These are phyloP conservation scores for Zosterops borbonicus DNA, from an alignment of 2,113 vertebrate genomes.

Conservation along the genomic window DNA sequence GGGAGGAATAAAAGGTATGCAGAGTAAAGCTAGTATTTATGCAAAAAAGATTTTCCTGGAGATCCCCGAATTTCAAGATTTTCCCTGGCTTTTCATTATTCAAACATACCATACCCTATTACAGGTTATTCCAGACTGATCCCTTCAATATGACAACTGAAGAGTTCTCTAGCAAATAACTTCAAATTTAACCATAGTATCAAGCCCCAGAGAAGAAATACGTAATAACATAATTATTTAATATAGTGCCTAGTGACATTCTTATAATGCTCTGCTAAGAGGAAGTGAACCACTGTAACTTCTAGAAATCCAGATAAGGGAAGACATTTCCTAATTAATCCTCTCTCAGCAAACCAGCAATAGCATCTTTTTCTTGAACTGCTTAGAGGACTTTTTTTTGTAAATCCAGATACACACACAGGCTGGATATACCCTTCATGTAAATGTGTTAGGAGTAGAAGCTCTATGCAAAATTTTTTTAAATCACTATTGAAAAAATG, in stretches of 20 bases:
- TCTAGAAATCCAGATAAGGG: slow-evolving; percentile 61
- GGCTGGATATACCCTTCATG: neutral
- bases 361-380: slow-evolving; percentile 31
- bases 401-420: neutral
- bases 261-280: neutral
- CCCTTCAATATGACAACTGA: neutral
- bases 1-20: neutral
- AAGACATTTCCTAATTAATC: slow-evolving; percentile 55
- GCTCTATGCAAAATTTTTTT: neutral
- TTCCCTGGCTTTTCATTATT: neutral
- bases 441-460: neutral
- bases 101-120: neutral
- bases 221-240: neutral
- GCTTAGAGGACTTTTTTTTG: slow-evolving; percentile 10
- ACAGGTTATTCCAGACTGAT: neutral
- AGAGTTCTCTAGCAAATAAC: neutral
- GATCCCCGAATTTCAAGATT: neutral
- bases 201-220: neutral
- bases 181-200: neutral
- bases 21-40: slow-evolving; percentile 14
- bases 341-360: slow-evolving; percentile 37
- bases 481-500: neutral
- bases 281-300: slow-evolving; percentile 64
- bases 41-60: neutral
- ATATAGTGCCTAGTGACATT: neutral